Evolutionary conservation across 1,140 invertebrate species (phyloP), one percentile per base, ranked within the genome.

Genomic region (Drosophila pseudoananassae): DNA sequence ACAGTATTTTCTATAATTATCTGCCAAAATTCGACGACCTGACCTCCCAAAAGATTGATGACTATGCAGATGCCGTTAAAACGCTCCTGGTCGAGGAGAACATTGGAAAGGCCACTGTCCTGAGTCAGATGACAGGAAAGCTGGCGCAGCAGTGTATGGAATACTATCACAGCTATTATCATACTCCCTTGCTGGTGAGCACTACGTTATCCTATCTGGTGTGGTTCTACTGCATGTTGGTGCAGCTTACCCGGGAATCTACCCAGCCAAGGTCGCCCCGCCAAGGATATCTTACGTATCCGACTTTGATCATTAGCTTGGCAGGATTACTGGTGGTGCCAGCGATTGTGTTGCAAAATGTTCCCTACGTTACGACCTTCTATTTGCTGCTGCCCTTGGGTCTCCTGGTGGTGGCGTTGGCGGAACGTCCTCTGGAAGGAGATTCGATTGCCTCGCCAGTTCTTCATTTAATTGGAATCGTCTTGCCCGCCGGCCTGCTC

Each of bases 121-220:
- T 20, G 4, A 74, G 59, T 1, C 57, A 45, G 3, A 10, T 50
- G 0, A 52, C 78, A 6, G 81, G 76, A 9, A 36, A 65, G 15
- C 5, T 43, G 15, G 54, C 94, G 57, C 76, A 95, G 31, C 74
- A 92, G 61, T 96, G 95, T 25, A 84, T 96, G 10, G 92, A 93
- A 4, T 97, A 96, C 85, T 97, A 96, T 79, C 95, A 96, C 52
- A 94, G 93, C 63, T 97, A 97, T 91, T 96, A 96, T 90, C 94
- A 95, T 73, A 83, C 91, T 38, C 93, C 95, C 43, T 88, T 97
- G 9, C 92, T 95, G 61, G 83, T 93, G 68, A 92, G 93, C 56
- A 92, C 94, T 17, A 93, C 94, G 10, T 73, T 94, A 29, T 93
- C 95, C 4, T 96, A 95, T 87, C 29, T 96, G 38, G 94, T 94